Evolutionary conservation across 2,113 vertebrate genomes (phyloP), one percentile per base, ranked within the genome.

Genomic region (Alethe diademata): DNA sequence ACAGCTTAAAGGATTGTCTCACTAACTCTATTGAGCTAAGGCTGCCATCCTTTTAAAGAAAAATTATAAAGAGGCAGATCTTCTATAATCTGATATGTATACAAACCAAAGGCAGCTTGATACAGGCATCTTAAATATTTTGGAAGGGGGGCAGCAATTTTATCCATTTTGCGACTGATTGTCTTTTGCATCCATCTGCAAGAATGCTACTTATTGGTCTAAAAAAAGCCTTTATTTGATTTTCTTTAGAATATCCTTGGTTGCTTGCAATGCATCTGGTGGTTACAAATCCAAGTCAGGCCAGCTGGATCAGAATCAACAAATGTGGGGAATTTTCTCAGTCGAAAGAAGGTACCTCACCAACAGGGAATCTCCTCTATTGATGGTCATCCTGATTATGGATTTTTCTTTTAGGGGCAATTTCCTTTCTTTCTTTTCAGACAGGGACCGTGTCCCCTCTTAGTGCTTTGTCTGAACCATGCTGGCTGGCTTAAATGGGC

Each of bases 21-120:
- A 97, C 95, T 97, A 96, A 93, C 97, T 87, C 97, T 91, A 96
- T 98, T 97, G 97, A 98, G 95, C 93, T 85, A 67, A 95, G 96
- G 94, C 97, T 98, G 97, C 98, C 98, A 99, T 98, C 98, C 98
- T 98, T 98, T 98, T 96, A 72, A 97, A 98, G 96, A 95, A 97
- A 98, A 98, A 96, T 97, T 64, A 97, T 97, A 98, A 97, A 98
- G 97, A 98, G 98, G 98, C 97, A 98, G 98, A 98, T 98, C 98
- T 97, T 98, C 97, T 97, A 97, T 97, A 97, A 98, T 98, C 98
- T 98, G 98, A 96, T 98, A 87, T 62, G 94, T 97, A 97, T 97
- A 95, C 95, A 97, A 97, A 90, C 66, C 64, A 97, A 96, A 97
- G 91, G 78, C 95, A 96, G 95, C 83, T 96, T 96, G 94, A 92